These are phyloP conservation scores for Drosophila auraria DNA, from an alignment of 1,140 invertebrate genomes.

Conservation along the genomic window DNA sequence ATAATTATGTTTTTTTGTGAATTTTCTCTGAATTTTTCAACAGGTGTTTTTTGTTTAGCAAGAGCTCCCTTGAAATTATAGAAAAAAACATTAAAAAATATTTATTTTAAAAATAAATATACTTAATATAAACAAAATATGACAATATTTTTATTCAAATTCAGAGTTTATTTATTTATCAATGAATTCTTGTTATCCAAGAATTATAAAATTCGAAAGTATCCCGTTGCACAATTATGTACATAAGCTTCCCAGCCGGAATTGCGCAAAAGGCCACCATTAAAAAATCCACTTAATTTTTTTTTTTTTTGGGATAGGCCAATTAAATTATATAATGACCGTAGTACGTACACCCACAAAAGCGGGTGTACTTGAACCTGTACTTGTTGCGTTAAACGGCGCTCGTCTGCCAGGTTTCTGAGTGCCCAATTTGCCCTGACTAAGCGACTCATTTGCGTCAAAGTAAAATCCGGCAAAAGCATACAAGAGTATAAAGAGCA, in stretches of 20 bases:
- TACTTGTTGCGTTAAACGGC: slow-evolving; percentile 24
- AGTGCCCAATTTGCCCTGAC: slow-evolving; percentile 68
- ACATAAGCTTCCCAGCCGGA: neutral
- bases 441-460: slow-evolving; percentile 79
- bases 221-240: neutral
- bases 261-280: slow-evolving; percentile 16
- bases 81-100: no score
- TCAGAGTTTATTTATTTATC: neutral
- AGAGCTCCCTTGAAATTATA: no score
- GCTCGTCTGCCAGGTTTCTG: slow-evolving; percentile 41
- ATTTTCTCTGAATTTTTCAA: neutral
- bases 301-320: slow-evolving; percentile 4
- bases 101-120: no score
- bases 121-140: neutral
- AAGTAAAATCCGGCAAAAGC: slow-evolving; percentile 55
- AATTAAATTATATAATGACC: slow-evolving; percentile 45
- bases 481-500: slow-evolving; percentile 23
- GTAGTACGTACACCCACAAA: neutral
- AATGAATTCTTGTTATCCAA: no score
- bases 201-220: neutral
- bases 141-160: neutral
- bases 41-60: neutral
- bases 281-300: slow-evolving; percentile 24
- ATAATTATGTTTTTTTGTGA: no score
- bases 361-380: slow-evolving; percentile 39